A percentile compares a stretch with the other conserved stretches of the same genome.
Conservation (phyloP, 2,113 vertebrate species). For the Malurus melanocephalus region DNA sequence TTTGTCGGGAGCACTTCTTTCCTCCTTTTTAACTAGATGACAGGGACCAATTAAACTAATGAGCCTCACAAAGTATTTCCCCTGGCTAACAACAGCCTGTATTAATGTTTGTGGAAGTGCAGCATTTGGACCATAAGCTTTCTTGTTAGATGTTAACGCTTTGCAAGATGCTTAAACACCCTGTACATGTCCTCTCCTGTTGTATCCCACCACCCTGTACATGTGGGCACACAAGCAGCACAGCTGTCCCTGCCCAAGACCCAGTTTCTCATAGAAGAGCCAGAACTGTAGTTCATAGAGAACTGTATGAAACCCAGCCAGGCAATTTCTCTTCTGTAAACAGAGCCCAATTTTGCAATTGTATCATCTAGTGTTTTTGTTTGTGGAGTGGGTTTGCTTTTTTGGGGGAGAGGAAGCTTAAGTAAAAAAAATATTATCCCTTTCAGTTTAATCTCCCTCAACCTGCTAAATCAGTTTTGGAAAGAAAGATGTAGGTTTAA, state of each 20-base stretch:
- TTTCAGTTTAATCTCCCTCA: not conserved
- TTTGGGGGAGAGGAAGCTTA: not conserved
- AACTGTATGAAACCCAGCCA: not conserved
- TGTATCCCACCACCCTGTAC: not conserved
- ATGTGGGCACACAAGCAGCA: not conserved
- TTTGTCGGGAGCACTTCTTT: conserved; percentile 57
- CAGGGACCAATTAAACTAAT: conserved; percentile 76
- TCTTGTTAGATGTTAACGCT: not conserved
- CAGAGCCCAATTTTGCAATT: not conserved
- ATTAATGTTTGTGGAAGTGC: conserved; percentile 54
- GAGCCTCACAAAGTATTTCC: conserved; percentile 67
- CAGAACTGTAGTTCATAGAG: too few relatives aligned
- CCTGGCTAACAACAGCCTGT: conserved; percentile 53
- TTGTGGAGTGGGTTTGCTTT: not conserved
- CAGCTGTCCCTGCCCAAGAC: not conserved
- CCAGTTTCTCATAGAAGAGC: not conserved
- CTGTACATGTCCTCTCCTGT: not conserved
- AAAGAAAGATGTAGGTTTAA: not conserved
- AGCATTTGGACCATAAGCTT: not conserved
- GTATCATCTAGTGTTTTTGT: not conserved
- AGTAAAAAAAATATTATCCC: not conserved
- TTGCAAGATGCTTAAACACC: not conserved
- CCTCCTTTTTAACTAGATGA: conserved; percentile 68
- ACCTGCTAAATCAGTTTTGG: not conserved
- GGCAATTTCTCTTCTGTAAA: not conserved